Conservation (phyloP, 2,888 invertebrate genomes). For the Habrosyne pyritoides region DNA sequence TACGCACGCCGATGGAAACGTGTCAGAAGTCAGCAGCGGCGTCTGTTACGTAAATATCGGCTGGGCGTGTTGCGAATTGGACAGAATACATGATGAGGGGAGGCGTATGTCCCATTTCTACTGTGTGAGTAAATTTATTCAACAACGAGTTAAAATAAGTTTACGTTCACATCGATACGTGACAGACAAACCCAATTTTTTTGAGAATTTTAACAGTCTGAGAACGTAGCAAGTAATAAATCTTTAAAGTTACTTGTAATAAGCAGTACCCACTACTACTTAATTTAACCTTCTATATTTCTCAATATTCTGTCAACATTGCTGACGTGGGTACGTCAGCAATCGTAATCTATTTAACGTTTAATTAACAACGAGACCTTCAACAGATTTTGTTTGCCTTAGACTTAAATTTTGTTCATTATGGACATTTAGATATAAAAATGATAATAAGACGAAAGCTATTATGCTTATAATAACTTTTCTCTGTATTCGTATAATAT, state of each 20-base stretch:
- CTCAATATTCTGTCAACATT: too few relatives aligned
- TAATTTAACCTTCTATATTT: too few relatives aligned
- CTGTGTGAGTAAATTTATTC: constrained; percentile 68
- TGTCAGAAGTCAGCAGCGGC: constrained; percentile 73
- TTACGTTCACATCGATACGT: constrained; percentile 50
- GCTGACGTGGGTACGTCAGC: too few relatives aligned
- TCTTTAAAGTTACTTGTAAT: too few relatives aligned
- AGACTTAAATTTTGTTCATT: too few relatives aligned
- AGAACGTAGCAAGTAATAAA: too few relatives aligned
- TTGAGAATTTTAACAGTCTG: constrained; percentile 12
- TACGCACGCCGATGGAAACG: constrained; percentile 59
- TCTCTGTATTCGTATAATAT: constrained; percentile 39
- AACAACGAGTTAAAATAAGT: constrained; percentile 63
- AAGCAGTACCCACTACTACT: too few relatives aligned
- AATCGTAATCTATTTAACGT: too few relatives aligned
- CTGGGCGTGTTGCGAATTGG: constrained; percentile 79
- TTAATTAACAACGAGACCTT: too few relatives aligned
- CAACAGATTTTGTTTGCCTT: too few relatives aligned
- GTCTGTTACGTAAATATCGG: constrained; percentile 79
- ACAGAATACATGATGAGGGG: constrained; percentile 79
- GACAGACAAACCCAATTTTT: constrained; percentile 33
- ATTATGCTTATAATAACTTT: constrained; percentile 24
- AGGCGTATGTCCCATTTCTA: constrained; percentile 66
- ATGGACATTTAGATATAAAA: neutral
- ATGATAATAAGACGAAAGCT: neutral